Conservation (phyloP, 2,113 vertebrate species). For the Oncorhynchus nerka region DNA sequence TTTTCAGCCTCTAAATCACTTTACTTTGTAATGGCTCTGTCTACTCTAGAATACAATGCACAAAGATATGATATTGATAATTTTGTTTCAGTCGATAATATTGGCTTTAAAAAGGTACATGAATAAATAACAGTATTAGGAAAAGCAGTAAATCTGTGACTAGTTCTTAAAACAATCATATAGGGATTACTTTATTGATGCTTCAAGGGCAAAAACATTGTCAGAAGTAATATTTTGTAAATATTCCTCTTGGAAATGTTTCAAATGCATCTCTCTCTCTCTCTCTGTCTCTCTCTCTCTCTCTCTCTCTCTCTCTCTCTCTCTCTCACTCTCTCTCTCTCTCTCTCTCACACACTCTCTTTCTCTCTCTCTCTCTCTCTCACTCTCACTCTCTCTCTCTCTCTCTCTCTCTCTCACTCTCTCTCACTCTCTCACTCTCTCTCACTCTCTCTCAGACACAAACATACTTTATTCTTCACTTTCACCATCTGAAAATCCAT, state of each 20-base stretch:
- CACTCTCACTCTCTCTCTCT: neutral
- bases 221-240: too few relatives aligned
- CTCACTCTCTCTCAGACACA: neutral
- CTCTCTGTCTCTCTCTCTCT: neutral
- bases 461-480: neutral
- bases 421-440: neutral
- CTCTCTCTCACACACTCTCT: neutral
- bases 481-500: neutral
- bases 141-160: too few relatives aligned
- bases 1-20: constrained; percentile 11
- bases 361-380: neutral
- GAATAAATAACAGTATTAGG: too few relatives aligned
- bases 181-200: too few relatives aligned
- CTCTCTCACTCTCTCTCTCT: neutral
- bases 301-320: neutral
- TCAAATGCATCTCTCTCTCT: too few relatives aligned
- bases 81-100: too few relatives aligned
- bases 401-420: neutral
- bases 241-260: too few relatives aligned
- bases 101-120: too few relatives aligned
- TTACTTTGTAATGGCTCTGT: constrained; percentile 18
- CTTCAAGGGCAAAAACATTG: too few relatives aligned
- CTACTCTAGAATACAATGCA: neutral
- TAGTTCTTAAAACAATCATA: too few relatives aligned
- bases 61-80: constrained; percentile 4